phyloP scores from a whole-genome alignment of 2,888 invertebrate species.

The Cheilosia variabilis region DNA sequence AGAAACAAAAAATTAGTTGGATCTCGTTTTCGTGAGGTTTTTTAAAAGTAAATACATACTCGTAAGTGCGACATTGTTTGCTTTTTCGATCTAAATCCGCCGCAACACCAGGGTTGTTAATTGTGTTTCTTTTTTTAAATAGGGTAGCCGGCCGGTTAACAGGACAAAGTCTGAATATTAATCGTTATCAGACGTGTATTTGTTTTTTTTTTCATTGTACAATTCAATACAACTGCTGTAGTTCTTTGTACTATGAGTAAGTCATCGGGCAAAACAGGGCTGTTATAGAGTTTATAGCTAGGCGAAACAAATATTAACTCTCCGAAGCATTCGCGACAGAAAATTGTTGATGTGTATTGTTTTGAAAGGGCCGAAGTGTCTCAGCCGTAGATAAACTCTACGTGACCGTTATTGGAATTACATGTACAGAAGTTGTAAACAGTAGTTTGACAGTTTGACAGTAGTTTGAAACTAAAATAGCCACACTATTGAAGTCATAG shows the following conservation, averaged over 20 bases:
- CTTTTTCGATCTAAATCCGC: background rate
- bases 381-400: no score
- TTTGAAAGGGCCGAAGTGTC: no score
- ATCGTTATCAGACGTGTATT: constrained; percentile 35
- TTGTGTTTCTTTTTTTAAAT: constrained; percentile 19
- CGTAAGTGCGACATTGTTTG: constrained; percentile 11
- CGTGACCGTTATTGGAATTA: no score
- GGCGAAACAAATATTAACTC: no score
- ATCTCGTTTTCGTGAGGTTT: background rate
- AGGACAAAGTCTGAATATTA: constrained; percentile 50
- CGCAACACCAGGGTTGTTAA: background rate
- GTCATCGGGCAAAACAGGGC: constrained; percentile 7
- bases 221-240: background rate
- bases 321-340: no score
- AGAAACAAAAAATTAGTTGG: constrained; percentile 2
- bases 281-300: background rate
- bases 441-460: no score
- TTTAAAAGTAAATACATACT: background rate
- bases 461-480: no score
- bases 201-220: background rate
- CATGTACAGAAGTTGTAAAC: no score
- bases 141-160: constrained; percentile 56
- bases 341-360: no score
- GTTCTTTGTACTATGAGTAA: constrained; percentile 21
- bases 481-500: no score